Evolutionary conservation across 2,797 vertebrate genomes (phyloP), one percentile per base, ranked within the genome.

Genomic region (Enteromius radiatus): DNA sequence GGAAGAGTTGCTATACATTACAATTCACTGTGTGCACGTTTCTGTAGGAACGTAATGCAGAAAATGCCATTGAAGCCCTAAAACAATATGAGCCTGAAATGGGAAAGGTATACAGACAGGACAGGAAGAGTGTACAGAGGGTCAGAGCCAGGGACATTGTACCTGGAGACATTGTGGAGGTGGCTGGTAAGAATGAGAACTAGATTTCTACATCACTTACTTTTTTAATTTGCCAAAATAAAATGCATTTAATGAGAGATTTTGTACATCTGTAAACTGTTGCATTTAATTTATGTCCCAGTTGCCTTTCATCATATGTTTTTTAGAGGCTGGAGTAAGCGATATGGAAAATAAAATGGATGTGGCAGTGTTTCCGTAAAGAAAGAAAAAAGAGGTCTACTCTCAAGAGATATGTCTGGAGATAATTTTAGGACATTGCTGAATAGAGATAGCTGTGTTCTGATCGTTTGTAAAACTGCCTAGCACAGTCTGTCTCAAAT

Each of bases 1-100:
- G 8, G 67, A 14, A 19, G 3, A 17, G 69, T n/a, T 47, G 5
- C 4, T 17, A 28, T 3, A 28, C 31, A 54, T 67, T 4, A 59
- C 23, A 1, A 5, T 19, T 74, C 12, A 45, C n/a, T 75, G 12
- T 36, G n/a, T 64, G 49, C 59, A 19, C 54, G 19, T 64, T 33
- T 45, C 38, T 68, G 15, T 5, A 95, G 94, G 94, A 95, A 68
- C 93, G 94, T 28, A 95, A 95, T 67, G 94, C 94, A 31, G 94
- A 95, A 86, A 95, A 95, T 45, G 94, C 94, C 79, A 95, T 95
- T 0, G 94, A 95, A 88, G 94, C 94, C 21, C 89, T 95, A 54
- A 95, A 95, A 88, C 92, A 95, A 87, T 95, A 95, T 2, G 94
- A 95, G 84, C 94, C 94, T 7, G 94, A 95, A 84, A 95, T 95